Percentiles rank a stretch among this genome's conserved stretches.
Evolutionary conservation across 2,888 invertebrate genomes (phyloP).

Genomic region (Oscheius sp.): DNA sequence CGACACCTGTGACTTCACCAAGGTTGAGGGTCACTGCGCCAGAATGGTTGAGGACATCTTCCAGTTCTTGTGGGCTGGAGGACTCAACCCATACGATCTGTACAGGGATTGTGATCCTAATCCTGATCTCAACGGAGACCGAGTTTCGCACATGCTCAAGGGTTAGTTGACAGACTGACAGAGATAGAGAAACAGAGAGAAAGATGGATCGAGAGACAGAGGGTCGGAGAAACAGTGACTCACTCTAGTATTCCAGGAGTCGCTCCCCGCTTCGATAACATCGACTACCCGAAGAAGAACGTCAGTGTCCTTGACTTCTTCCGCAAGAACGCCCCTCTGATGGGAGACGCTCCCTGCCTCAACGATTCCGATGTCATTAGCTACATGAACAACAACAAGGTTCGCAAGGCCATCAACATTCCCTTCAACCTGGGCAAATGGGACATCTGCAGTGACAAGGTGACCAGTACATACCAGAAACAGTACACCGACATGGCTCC

Average conservation of each 20-base stretch:
- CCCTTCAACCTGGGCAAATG: constrained; percentile 66
- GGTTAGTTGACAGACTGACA: constrained; percentile 36
- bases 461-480: constrained; percentile 69
- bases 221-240: too few relatives aligned
- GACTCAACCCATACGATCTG: constrained; percentile 69
- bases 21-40: constrained; percentile 58
- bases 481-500: constrained; percentile 69
- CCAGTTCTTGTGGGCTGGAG: constrained; percentile 72
- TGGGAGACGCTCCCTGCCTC: constrained; percentile 68
- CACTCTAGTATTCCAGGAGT: constrained; percentile 42
- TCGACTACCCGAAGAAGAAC: constrained; percentile 27
- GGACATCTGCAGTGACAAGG: constrained; percentile 71
- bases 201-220: background rate
- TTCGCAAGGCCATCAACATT: constrained; percentile 65
- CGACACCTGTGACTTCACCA: constrained; percentile 68
- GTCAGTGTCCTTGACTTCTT: constrained; percentile 7
- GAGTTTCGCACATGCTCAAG: constrained; percentile 60
- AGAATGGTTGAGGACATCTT: constrained; percentile 71
- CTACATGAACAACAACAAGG: constrained; percentile 68
- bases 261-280: constrained; percentile 45
- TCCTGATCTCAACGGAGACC: constrained; percentile 63
- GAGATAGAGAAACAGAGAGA: background rate
- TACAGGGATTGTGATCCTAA: constrained; percentile 70
- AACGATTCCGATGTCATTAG: constrained; percentile 70
- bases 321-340: constrained; percentile 39